Conservation (phyloP, 2,888 invertebrate genomes). For the Pasiphila rectangulata region DNA sequence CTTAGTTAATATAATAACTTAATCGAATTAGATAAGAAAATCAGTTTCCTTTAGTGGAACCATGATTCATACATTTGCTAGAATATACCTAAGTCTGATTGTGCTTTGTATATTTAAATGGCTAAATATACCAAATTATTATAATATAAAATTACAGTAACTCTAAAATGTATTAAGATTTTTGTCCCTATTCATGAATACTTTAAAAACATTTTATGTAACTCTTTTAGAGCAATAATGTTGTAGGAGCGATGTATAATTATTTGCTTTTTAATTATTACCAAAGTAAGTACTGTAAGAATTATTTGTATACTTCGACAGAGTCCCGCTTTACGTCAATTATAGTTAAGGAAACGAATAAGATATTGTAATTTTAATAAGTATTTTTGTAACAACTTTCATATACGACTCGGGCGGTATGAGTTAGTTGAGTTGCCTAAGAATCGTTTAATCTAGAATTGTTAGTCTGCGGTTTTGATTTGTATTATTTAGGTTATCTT, state of each 20-base stretch:
- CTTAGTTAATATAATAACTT: conserved; percentile 10
- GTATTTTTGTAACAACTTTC: not conserved
- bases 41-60: conserved; percentile 60
- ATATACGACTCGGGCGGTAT: not conserved
- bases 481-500: no score
- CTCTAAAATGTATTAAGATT: conserved; percentile 7
- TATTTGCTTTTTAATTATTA: conserved; percentile 29
- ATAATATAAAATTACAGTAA: conserved; percentile 18
- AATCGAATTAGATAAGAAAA: conserved; percentile 36
- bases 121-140: conserved; percentile 49
- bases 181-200: not conserved
- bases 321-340: conserved; percentile 76
- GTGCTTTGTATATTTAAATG: conserved; percentile 72
- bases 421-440: conserved; percentile 24
- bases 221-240: conserved; percentile 25
- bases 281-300: conserved; percentile 54
- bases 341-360: conserved; percentile 63
- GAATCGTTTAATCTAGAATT: not conserved
- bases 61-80: conserved; percentile 75
- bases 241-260: conserved; percentile 2
- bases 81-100: conserved; percentile 77
- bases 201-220: not conserved
- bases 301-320: conserved; percentile 44
- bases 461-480: no score
- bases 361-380: conserved; percentile 49